A percentile compares a stretch with the other conserved stretches of the same genome.
phyloP scores from a whole-genome alignment of 2,888 invertebrate species.

The Tholera decimalis region DNA sequence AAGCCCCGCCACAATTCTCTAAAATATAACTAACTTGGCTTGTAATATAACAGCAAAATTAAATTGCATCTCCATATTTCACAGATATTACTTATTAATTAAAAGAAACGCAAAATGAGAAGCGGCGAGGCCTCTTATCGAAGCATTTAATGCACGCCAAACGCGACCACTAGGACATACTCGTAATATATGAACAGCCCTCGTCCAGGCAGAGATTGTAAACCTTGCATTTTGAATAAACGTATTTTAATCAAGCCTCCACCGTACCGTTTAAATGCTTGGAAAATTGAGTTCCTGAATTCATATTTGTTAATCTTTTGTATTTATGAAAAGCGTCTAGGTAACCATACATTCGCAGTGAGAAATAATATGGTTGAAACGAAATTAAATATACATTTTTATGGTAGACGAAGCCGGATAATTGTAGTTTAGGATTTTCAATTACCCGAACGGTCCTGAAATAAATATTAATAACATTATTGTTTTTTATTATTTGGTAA shows the following conservation, averaged over 20 bases:
- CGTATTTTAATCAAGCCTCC: constrained; percentile 33
- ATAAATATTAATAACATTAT: constrained; percentile 5
- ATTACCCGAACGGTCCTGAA: not conserved
- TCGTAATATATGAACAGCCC: constrained; percentile 1
- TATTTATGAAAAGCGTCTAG: constrained; percentile 13
- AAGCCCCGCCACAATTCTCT: not conserved
- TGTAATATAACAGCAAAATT: not conserved
- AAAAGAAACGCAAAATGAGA: not conserved
- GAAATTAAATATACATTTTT: constrained; percentile 16
- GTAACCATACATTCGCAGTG: constrained; percentile 3
- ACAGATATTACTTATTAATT: not conserved
- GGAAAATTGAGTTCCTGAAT: constrained; percentile 25
- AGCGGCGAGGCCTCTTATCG: not conserved
- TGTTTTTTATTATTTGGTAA: too few relatives aligned
- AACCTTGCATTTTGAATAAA: constrained; percentile 22
- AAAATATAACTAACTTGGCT: not conserved
- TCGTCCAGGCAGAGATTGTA: constrained; percentile 1
- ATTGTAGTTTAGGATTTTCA: constrained; percentile 10
- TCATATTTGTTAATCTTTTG: constrained; percentile 31
- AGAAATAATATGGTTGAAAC: constrained; percentile 21
- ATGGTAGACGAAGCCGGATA: not conserved
- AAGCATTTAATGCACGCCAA: constrained; percentile 5
- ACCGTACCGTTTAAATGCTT: not conserved
- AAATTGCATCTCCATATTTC: not conserved
- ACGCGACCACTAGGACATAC: not conserved